These are phyloP conservation scores for Nephrotoma appendiculata DNA, from an alignment of 2,888 invertebrate species.

Conservation along the genomic window DNA sequence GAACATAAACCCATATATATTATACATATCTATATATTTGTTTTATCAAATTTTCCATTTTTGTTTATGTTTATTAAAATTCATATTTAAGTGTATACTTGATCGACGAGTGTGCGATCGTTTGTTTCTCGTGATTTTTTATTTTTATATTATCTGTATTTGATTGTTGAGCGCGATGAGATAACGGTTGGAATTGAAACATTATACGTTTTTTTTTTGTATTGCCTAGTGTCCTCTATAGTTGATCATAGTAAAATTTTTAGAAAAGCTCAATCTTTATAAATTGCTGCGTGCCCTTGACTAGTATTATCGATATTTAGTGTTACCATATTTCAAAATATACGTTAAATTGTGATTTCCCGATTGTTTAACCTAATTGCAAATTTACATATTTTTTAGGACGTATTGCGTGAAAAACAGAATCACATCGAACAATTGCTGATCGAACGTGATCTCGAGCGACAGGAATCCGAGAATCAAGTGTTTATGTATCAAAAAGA, in stretches of 20 bases:
- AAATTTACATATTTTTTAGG: slow-evolving; percentile 40
- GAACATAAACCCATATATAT: background rate
- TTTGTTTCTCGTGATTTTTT: background rate
- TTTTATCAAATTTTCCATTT: background rate
- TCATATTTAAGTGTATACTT: background rate
- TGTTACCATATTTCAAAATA: background rate
- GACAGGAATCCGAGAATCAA: slow-evolving; percentile 75
- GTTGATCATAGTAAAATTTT: background rate
- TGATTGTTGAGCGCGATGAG: background rate
- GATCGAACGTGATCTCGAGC: slow-evolving; percentile 79
- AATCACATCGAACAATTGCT: slow-evolving; percentile 85
- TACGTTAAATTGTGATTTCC: background rate
- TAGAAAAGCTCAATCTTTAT: background rate
- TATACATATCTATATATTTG: background rate
- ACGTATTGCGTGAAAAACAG: slow-evolving; percentile 83
- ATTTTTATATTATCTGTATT: background rate
- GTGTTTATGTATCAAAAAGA: slow-evolving; percentile 29
- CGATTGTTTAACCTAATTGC: background rate
- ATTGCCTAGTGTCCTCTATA: background rate
- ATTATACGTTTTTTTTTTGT: background rate
- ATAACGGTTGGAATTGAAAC: background rate
- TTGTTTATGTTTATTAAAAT: background rate
- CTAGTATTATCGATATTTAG: background rate
- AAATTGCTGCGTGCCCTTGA: background rate
- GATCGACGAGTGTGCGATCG: background rate